Percentiles rank a stretch among this genome's conserved stretches.
phyloP scores from a whole-genome alignment of 2,113 vertebrate species.

The Hippocampus abdominalis region DNA sequence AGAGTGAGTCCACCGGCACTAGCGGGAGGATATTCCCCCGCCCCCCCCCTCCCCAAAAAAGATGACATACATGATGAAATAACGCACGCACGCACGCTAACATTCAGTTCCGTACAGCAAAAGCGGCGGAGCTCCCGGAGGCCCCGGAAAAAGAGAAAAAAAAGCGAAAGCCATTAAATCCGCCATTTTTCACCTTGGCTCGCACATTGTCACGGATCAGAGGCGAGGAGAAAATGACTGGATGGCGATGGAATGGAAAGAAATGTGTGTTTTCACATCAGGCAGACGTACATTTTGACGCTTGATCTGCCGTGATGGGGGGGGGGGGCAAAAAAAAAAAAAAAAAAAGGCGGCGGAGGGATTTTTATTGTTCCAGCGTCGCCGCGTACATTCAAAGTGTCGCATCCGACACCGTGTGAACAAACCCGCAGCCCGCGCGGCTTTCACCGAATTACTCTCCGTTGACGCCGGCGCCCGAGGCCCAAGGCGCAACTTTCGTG shows the following conservation, averaged over 20 bases:
- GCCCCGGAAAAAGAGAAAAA: conserved; percentile 8
- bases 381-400: too few species aligned
- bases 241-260: background rate
- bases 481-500: background rate
- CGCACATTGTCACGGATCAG: conserved; percentile 29
- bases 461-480: background rate
- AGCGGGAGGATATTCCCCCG: background rate
- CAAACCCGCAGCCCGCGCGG: background rate
- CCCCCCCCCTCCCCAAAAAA: background rate
- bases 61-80: background rate
- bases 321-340: too few species aligned
- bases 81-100: background rate
- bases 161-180: conserved; percentile 35
- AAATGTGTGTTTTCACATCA: background rate
- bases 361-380: background rate
- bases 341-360: too few species aligned
- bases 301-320: background rate
- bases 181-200: conserved; percentile 35
- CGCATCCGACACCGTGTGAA: too few species aligned
- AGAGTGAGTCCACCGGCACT: conserved; percentile 2
- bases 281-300: background rate
- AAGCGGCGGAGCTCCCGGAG: background rate
- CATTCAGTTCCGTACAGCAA: background rate
- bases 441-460: background rate
- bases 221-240: background rate